Conservation (phyloP, 1,140 invertebrate genomes). For the Dreissena rostriformis region DNA sequence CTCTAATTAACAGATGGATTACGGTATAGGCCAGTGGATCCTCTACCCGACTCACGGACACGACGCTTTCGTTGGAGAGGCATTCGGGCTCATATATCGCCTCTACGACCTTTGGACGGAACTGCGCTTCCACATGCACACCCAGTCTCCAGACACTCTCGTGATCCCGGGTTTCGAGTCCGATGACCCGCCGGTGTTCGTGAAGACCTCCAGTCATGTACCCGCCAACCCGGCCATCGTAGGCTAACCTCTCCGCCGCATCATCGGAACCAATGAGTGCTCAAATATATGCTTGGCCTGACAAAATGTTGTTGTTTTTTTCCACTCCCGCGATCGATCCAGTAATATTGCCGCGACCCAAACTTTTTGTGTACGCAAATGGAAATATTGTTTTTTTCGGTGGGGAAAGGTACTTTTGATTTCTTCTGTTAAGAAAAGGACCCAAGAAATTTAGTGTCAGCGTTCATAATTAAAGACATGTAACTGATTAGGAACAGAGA, state of each 20-base stretch:
- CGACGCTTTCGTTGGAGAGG: constrained; percentile 56
- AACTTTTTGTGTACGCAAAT: too few relatives aligned
- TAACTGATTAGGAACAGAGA: too few relatives aligned
- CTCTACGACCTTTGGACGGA: constrained; percentile 33
- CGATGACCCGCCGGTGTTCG: constrained; percentile 50
- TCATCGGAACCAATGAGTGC: neutral
- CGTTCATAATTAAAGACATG: too few relatives aligned
- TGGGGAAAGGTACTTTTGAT: too few relatives aligned
- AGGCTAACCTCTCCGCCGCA: neutral
- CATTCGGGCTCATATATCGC: constrained; percentile 46
- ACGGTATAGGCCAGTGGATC: constrained; percentile 58
- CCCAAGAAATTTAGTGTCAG: too few relatives aligned
- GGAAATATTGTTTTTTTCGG: too few relatives aligned
- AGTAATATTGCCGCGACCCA: too few relatives aligned
- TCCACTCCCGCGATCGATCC: too few relatives aligned
- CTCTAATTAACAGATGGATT: constrained; percentile 34
- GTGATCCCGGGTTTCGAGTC: constrained; percentile 50
- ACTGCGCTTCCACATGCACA: constrained; percentile 42
- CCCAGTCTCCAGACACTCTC: constrained; percentile 21
- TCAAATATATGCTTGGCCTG: too few relatives aligned
- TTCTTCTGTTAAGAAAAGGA: too few relatives aligned
- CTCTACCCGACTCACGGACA: constrained; percentile 36
- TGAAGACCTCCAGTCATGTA: neutral
- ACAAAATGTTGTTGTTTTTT: too few relatives aligned
- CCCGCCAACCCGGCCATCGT: neutral